Conservation (phyloP, 2,797 vertebrate genomes). For the Glossophaga mutica region DNA sequence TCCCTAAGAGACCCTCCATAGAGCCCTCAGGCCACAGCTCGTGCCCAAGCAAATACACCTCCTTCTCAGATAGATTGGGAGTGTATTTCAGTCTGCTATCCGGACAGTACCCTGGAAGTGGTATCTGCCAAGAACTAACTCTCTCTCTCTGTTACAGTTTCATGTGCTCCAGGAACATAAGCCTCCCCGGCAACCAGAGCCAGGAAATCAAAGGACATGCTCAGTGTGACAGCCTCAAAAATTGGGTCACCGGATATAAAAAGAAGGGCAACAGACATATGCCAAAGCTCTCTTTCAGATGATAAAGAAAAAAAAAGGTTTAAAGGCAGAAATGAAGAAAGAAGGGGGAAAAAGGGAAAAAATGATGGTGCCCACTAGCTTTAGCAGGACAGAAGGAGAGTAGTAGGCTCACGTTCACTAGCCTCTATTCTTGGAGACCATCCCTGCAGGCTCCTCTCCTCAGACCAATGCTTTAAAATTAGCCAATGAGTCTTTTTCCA, state of each 20-base stretch:
- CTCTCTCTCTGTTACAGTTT: background rate
- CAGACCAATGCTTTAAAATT: background rate
- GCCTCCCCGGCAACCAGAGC: background rate
- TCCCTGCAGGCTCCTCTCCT: background rate
- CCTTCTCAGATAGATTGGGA: background rate
- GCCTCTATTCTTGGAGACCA: background rate
- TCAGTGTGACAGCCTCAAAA: background rate
- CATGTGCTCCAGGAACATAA: background rate
- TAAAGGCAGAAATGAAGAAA: background rate
- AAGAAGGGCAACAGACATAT: background rate
- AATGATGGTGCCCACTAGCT: background rate
- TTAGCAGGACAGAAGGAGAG: background rate
- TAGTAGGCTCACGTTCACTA: background rate
- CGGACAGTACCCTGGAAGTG: background rate
- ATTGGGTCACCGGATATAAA: background rate
- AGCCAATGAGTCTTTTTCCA: background rate
- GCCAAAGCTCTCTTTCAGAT: background rate
- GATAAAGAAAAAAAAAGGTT: background rate
- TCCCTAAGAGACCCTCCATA: background rate
- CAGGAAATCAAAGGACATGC: background rate
- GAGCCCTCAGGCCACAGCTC: background rate
- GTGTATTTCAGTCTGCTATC: background rate
- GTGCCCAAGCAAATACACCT: background rate
- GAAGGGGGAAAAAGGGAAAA: background rate
- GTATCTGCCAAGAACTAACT: background rate